phyloP scores from a whole-genome alignment of 2,113 vertebrate species.

The Actinemys pallida region DNA sequence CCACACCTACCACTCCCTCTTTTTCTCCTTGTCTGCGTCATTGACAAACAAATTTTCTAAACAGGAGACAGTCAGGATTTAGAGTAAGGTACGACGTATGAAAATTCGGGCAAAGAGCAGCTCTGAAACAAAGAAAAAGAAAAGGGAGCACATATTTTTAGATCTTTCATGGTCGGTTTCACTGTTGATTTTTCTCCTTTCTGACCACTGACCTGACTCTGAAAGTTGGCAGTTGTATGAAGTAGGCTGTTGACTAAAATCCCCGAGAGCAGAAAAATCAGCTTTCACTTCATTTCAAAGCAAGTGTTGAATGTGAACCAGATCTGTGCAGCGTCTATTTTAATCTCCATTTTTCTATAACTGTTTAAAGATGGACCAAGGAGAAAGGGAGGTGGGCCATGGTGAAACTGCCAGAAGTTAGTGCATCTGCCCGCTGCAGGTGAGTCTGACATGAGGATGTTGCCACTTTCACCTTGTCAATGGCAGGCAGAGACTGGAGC shows the following conservation, averaged over 20 bases:
- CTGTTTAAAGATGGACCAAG: background rate
- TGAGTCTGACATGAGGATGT: background rate
- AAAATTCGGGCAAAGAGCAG: background rate
- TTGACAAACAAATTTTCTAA: background rate
- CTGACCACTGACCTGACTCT: background rate
- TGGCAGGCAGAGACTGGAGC: background rate
- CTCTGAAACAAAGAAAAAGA: background rate
- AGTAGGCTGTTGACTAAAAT: background rate
- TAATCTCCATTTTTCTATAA: background rate
- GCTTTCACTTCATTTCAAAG: background rate
- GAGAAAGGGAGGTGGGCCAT: background rate
- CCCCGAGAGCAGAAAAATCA: background rate
- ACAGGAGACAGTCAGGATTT: background rate
- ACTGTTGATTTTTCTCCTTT: background rate
- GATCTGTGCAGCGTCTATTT: background rate
- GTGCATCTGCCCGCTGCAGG: rapidly evolving
- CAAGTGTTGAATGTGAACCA: background rate
- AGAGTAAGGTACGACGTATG: background rate
- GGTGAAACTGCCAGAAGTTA: background rate
- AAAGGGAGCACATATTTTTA: background rate
- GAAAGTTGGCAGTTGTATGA: background rate
- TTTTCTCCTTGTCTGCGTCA: background rate
- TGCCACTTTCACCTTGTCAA: background rate
- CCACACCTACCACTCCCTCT: rapidly evolving
- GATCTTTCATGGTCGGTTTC: background rate